Conservation (phyloP, 2,888 invertebrate species). For the Tetragonisca angustula region DNA sequence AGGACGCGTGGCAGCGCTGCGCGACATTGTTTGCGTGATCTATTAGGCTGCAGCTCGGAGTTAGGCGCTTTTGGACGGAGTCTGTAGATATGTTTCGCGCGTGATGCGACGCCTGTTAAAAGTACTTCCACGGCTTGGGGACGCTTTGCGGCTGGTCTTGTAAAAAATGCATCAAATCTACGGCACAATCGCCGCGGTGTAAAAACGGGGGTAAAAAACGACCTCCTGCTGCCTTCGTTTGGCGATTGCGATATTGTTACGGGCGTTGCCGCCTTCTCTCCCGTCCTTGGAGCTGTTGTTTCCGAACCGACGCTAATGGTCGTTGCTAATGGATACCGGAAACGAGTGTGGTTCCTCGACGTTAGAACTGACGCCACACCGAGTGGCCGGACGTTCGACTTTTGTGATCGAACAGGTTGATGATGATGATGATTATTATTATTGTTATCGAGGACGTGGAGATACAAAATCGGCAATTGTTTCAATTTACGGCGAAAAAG, state of each 20-base stretch:
- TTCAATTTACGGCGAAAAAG: constrained; percentile 38
- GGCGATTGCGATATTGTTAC: constrained; percentile 23
- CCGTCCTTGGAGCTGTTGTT: constrained; percentile 6
- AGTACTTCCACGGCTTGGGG: constrained; percentile 35
- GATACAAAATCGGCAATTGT: constrained; percentile 26
- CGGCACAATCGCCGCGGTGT: constrained; percentile 44
- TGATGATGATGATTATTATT: too few relatives aligned
- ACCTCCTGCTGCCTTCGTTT: constrained; percentile 3
- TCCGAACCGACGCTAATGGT: not conserved
- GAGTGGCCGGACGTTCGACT: constrained; percentile 34
- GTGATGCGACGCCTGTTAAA: constrained; percentile 46
- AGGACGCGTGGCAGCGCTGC: constrained; percentile 81
- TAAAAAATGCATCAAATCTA: constrained; percentile 70
- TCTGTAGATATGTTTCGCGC: constrained; percentile 71
- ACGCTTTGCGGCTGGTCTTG: constrained; percentile 45
- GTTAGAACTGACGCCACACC: constrained; percentile 25
- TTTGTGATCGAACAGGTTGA: constrained; percentile 6
- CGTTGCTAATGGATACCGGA: constrained; percentile 9
- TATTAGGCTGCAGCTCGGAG: constrained; percentile 58
- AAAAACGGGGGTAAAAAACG: constrained; percentile 70
- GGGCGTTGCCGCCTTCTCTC: constrained; percentile 12
- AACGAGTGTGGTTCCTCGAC: not conserved
- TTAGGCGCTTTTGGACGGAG: constrained; percentile 75
- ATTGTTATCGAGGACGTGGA: constrained; percentile 13
- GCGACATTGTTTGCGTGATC: constrained; percentile 79